Conservation (phyloP, 2,113 vertebrate species). For the Mesocricetus auratus region DNA sequence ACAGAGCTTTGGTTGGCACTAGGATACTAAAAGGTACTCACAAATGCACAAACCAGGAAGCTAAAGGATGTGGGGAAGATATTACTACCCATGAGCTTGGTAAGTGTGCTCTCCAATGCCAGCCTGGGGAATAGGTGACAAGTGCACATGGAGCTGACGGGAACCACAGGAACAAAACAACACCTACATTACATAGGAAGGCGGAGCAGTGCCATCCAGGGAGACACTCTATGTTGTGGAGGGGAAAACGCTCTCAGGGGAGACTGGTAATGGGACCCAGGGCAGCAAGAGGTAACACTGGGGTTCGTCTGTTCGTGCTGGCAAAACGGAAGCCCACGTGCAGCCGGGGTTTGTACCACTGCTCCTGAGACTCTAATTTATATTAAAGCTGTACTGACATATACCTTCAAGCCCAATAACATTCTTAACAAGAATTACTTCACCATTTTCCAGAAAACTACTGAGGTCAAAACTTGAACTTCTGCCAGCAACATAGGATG, state of each 20-base stretch:
- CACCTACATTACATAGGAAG: background rate
- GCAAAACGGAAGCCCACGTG: background rate
- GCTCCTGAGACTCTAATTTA: background rate
- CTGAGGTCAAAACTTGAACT: background rate
- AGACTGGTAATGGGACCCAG: accelerated
- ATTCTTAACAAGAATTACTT: background rate
- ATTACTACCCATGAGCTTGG: no score
- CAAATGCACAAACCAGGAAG: background rate
- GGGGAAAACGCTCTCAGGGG: background rate
- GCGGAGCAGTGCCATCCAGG: no score
- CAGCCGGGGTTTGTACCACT: background rate
- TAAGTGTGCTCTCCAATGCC: no score
- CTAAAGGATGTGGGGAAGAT: background rate
- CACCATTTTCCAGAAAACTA: background rate
- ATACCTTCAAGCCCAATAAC: background rate
- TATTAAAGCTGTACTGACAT: background rate
- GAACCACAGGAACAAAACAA: background rate
- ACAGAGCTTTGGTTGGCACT: background rate
- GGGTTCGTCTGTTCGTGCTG: accelerated
- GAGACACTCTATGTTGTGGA: accelerated
- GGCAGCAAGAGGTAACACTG: accelerated
- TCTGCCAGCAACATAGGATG: background rate
- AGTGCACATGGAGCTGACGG: background rate
- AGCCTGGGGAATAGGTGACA: accelerated
- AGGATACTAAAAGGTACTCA: background rate